Conservation (phyloP, 2,113 vertebrate genomes). For the Neotragus pygmaeus region DNA sequence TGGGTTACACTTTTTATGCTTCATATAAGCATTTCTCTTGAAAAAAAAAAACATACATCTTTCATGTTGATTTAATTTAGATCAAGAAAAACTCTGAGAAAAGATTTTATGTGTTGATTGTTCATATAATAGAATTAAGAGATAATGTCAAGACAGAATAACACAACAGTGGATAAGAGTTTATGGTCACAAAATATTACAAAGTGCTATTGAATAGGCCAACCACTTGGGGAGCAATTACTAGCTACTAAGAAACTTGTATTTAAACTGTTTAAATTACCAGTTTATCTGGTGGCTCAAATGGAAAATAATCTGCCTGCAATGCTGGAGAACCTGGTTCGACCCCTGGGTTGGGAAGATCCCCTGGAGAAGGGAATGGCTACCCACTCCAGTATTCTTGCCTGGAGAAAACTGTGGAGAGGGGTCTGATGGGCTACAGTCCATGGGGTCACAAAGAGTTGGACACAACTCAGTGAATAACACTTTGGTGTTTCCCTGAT, state of each 20-base stretch:
- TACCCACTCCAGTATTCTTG: not conserved
- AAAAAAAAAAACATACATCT: not conserved
- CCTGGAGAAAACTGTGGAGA: not conserved
- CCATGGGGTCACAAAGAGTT: not conserved
- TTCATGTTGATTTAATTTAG: conserved; percentile 54
- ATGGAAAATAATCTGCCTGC: not conserved
- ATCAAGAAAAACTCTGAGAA: not conserved
- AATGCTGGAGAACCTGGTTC: not conserved
- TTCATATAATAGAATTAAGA: conserved; percentile 36
- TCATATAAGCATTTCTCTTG: not conserved
- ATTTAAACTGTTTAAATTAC: not conserved
- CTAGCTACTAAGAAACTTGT: not conserved
- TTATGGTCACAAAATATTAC: not conserved
- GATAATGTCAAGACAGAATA: conserved; percentile 20
- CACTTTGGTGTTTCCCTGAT: not conserved
- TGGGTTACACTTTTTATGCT: not conserved
- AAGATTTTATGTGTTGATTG: not conserved
- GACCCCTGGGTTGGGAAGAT: not conserved
- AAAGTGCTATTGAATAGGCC: not conserved
- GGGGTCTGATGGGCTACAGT: not conserved
- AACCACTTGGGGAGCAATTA: not conserved
- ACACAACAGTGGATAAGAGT: not conserved
- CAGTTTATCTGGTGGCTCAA: not conserved
- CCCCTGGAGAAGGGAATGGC: not conserved
- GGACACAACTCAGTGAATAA: not conserved